Conservation (phyloP, 2,797 vertebrate genomes). For the Pterois miles region DNA sequence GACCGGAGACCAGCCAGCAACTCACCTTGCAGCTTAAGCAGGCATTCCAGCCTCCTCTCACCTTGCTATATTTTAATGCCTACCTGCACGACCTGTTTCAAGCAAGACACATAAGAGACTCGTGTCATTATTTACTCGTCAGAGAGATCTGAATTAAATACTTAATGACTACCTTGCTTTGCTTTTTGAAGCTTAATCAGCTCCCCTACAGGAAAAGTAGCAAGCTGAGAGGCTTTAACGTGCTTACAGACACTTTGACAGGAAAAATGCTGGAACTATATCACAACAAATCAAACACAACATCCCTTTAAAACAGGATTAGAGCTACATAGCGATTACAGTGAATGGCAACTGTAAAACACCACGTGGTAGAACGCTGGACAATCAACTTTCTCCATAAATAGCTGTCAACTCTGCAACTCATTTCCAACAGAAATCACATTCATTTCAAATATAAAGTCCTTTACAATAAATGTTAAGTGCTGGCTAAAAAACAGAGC, state of each 20-base stretch:
- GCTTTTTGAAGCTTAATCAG: background rate
- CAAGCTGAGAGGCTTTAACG: background rate
- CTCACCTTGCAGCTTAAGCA: constrained; percentile 61
- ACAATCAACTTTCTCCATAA: too few relatives aligned
- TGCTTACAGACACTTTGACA: background rate
- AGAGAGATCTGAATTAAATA: background rate
- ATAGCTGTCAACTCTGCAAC: fast-evolving
- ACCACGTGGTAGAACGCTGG: fast-evolving
- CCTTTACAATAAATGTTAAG: too few relatives aligned
- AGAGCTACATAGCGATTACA: too few relatives aligned
- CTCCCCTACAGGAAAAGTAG: background rate
- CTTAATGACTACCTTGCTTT: background rate
- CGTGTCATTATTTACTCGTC: background rate
- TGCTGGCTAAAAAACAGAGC: too few relatives aligned
- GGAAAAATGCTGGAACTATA: background rate
- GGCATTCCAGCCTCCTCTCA: constrained; percentile 38
- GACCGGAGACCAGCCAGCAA: constrained; percentile 24
- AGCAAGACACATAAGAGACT: background rate
- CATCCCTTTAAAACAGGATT: background rate
- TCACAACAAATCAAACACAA: background rate
- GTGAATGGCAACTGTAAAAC: too few relatives aligned
- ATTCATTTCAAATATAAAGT: too few relatives aligned
- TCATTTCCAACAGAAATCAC: too few relatives aligned
- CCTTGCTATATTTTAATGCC: constrained; percentile 18
- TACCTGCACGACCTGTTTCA: constrained; percentile 63